Evolutionary conservation across 2,113 vertebrate genomes (phyloP).

Genomic region (Pteronura brasiliensis): DNA sequence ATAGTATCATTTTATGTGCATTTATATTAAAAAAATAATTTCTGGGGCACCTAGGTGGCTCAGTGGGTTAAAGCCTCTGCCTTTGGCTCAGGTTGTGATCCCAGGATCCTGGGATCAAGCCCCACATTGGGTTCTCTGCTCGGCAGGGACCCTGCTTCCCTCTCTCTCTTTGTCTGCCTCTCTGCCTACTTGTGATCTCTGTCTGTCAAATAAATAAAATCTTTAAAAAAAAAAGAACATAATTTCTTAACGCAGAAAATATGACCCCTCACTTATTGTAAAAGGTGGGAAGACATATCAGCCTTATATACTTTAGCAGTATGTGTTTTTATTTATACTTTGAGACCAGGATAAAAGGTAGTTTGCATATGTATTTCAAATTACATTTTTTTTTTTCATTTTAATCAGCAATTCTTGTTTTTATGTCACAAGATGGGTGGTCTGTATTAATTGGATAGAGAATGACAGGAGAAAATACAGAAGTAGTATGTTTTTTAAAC

Average conservation of each 20-base stretch:
- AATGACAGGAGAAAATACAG: not conserved
- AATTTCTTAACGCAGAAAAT: not conserved
- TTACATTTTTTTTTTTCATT: not conserved
- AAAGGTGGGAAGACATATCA: not conserved
- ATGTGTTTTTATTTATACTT: not conserved
- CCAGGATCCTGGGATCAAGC: too few relatives aligned
- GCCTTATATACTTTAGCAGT: not conserved
- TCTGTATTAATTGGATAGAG: not conserved
- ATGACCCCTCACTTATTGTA: not conserved
- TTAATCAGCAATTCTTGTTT: not conserved
- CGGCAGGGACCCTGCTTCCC: too few relatives aligned
- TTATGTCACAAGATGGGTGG: not conserved
- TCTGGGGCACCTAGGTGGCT: too few relatives aligned
- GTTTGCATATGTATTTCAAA: not conserved
- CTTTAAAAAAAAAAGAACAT: not conserved
- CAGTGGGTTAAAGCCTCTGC: too few relatives aligned
- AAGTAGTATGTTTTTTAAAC: not conserved
- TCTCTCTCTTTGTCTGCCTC: too few relatives aligned
- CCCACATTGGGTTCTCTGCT: too few relatives aligned
- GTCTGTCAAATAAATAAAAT: too few relatives aligned
- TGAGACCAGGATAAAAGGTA: not conserved
- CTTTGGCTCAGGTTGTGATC: too few relatives aligned
- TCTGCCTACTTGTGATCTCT: too few relatives aligned
- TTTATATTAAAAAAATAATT: not conserved
- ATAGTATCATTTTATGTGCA: not conserved